Conservation (phyloP, 1,140 invertebrate species). For the Trichomalopsis sarcophagae region DNA sequence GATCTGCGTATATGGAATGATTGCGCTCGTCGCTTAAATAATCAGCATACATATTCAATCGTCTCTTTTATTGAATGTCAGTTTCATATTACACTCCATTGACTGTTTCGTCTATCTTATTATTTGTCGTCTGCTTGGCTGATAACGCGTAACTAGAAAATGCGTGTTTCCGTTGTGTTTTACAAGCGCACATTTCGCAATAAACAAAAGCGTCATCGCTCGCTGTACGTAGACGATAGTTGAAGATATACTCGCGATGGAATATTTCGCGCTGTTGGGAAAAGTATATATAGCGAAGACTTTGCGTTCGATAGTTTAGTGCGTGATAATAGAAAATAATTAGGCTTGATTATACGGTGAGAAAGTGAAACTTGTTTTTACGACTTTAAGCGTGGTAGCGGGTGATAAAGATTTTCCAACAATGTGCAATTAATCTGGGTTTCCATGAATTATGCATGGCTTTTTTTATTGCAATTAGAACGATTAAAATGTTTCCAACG, state of each 20-base stretch:
- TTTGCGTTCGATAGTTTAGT: too few species aligned
- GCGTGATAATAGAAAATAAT: too few species aligned
- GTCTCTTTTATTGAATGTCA: conserved; percentile 35
- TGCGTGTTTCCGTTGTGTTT: background rate
- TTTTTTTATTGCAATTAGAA: too few species aligned
- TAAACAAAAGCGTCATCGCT: background rate
- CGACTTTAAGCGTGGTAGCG: too few species aligned
- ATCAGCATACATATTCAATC: conserved; percentile 36
- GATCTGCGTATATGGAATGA: background rate
- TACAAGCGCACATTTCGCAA: background rate
- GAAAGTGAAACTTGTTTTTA: conserved; percentile 25
- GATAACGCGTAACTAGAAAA: background rate
- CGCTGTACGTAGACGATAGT: background rate
- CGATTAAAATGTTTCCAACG: too few species aligned
- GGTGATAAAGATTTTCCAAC: too few species aligned
- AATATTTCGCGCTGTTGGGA: too few species aligned
- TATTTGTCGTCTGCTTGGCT: background rate
- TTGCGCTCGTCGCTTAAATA: conserved; percentile 1
- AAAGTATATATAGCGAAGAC: too few species aligned
- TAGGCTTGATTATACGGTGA: background rate
- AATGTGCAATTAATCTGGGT: too few species aligned
- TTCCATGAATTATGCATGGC: too few species aligned
- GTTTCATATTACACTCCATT: conserved; percentile 5
- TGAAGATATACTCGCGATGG: too few species aligned
- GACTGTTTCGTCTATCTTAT: conserved; percentile 1